Evolutionary conservation across 2,888 invertebrate genomes (phyloP).

Genomic region (Ichneumon xanthorius): DNA sequence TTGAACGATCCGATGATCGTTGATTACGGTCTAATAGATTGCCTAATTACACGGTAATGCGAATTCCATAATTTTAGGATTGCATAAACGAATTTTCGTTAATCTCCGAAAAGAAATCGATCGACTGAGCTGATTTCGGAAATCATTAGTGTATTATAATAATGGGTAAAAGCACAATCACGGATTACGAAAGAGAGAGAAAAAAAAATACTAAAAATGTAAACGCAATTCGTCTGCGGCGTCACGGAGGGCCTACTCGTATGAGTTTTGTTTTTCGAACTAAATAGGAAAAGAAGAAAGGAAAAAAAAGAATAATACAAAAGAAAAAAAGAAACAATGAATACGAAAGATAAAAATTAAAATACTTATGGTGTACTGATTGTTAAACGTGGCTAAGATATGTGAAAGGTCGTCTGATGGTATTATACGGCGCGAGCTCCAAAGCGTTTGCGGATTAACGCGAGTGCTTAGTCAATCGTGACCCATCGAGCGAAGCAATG

Average conservation of each 20-base stretch:
- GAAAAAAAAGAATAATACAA: conserved; percentile 40
- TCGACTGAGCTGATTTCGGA: conserved; percentile 44
- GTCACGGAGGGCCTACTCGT: conserved; percentile 67
- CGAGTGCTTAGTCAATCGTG: conserved; percentile 68
- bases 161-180: conserved; percentile 35
- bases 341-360: conserved; percentile 55
- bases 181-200: conserved; percentile 38
- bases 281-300: conserved; percentile 39
- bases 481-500: conserved; percentile 57
- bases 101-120: conserved; percentile 32
- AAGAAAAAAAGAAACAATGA: conserved; percentile 55
- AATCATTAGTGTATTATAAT: conserved; percentile 38
- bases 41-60: conserved; percentile 45
- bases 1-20: conserved; percentile 21
- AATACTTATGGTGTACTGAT: conserved; percentile 77
- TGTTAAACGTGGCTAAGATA: conserved; percentile 77
- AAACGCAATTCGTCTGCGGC: conserved; percentile 35
- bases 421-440: conserved; percentile 78
- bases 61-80: conserved; percentile 19
- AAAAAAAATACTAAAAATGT: conserved; percentile 44
- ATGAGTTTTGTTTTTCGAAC: conserved; percentile 61
- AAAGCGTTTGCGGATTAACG: conserved; percentile 68
- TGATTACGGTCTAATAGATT: conserved; percentile 38
- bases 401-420: conserved; percentile 76
- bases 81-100: conserved; percentile 13